Conservation (phyloP, 2,113 vertebrate species). For the Chaetops frenatus region DNA sequence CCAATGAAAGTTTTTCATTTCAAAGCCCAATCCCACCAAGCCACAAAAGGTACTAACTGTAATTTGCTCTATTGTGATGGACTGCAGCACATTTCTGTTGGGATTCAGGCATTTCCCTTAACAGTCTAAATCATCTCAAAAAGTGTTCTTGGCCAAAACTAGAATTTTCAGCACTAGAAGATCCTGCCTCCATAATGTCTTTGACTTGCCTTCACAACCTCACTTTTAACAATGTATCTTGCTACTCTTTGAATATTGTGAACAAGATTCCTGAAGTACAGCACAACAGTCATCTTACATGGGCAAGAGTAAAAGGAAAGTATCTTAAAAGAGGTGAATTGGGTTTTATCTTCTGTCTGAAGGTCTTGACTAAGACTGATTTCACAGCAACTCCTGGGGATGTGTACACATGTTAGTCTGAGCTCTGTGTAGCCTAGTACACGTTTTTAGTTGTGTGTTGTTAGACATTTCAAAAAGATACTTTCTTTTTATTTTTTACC, state of each 20-base stretch:
- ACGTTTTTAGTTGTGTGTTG: not conserved
- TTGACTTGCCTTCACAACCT: fast-evolving
- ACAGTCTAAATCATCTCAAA: not conserved
- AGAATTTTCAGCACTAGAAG: not conserved
- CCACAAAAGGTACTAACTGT: not conserved
- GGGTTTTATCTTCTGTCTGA: not conserved
- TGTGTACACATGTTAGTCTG: fast-evolving
- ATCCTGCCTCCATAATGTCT: not conserved
- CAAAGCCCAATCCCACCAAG: not conserved
- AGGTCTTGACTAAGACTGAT: not conserved
- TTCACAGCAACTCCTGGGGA: not conserved
- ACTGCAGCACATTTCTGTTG: not conserved
- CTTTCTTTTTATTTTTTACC: conserved; percentile 59
- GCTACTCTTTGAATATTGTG: not conserved
- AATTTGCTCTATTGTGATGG: not conserved
- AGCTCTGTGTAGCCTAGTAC: not conserved
- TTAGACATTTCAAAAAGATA: not conserved
- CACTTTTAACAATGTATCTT: not conserved
- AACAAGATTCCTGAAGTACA: not conserved
- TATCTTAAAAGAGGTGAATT: not conserved
- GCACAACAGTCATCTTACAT: not conserved
- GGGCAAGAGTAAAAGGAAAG: not conserved
- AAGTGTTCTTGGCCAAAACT: not conserved
- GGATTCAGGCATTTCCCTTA: not conserved
- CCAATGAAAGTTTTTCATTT: not conserved